Conservation (phyloP, 2,797 vertebrate genomes). For the Pipistrellus pygmaeus region DNA sequence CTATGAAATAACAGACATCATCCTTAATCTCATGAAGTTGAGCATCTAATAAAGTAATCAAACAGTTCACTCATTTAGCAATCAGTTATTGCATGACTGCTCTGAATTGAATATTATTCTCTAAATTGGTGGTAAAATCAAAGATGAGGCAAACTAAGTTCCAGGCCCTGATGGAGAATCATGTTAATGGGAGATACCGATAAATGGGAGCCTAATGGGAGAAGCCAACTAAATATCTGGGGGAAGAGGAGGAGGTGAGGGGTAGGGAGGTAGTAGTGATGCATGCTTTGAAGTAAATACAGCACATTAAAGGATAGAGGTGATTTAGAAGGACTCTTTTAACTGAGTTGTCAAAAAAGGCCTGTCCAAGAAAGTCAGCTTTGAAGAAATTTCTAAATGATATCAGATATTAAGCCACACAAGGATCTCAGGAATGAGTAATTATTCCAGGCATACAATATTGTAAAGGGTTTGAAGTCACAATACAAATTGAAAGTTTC, state of each 20-base stretch:
- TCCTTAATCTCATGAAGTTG: background rate
- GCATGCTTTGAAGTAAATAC: background rate
- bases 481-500: background rate
- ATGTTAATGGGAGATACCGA: background rate
- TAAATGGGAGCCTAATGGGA: background rate
- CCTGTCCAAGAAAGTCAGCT: background rate
- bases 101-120: background rate
- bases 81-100: background rate
- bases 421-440: background rate
- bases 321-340: background rate
- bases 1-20: background rate
- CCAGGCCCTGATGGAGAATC: background rate
- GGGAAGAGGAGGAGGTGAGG: no score
- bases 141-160: background rate
- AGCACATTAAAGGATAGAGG: background rate
- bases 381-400: slow-evolving; percentile 32
- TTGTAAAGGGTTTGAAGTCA: background rate
- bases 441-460: background rate
- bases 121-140: background rate
- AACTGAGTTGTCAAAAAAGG: background rate
- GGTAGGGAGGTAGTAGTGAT: background rate
- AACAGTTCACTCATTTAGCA: background rate
- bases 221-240: background rate
- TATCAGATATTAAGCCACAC: background rate
- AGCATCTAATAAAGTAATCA: background rate